Evolutionary conservation across 2,113 vertebrate genomes (phyloP).

Genomic region (Pristiophorus japonicus): DNA sequence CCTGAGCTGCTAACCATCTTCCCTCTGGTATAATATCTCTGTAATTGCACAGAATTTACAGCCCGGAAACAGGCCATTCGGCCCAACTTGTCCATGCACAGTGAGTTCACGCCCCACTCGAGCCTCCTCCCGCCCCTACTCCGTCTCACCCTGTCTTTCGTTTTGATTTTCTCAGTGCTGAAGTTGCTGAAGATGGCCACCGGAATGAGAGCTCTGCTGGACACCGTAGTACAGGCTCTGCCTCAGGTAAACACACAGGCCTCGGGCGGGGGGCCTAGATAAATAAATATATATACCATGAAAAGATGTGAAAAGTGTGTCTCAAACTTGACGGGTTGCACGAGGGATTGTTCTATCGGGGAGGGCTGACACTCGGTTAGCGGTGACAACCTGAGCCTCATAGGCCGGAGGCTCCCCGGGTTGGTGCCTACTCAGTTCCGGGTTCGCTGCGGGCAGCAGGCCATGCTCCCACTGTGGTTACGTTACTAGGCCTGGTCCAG

Average conservation of each 20-base stretch:
- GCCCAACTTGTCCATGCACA: too few species aligned
- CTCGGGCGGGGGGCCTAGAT: neutral
- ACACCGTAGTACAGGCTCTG: slow-evolving; percentile 77
- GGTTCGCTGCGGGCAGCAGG: too few species aligned
- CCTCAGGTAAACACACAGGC: slow-evolving; percentile 65
- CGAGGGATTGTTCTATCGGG: neutral
- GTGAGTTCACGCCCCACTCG: too few species aligned
- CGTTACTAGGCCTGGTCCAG: too few species aligned
- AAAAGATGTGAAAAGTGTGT: too few species aligned
- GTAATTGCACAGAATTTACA: neutral
- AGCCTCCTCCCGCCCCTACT: neutral
- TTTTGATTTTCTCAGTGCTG: slow-evolving; percentile 61
- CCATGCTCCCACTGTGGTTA: too few species aligned
- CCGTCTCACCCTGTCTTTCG: neutral
- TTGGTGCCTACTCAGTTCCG: neutral
- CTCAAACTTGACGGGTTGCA: neutral
- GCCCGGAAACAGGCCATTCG: too few species aligned
- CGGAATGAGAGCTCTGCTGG: slow-evolving; percentile 76
- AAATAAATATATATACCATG: neutral
- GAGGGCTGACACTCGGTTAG: neutral
- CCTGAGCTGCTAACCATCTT: neutral
- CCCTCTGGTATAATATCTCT: neutral
- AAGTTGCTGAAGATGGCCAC: slow-evolving; percentile 85
- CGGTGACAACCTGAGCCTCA: neutral
- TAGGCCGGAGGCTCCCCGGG: neutral